These are phyloP conservation scores for Ondatra zibethicus DNA, from an alignment of 2,113 vertebrate species.

Conservation along the genomic window DNA sequence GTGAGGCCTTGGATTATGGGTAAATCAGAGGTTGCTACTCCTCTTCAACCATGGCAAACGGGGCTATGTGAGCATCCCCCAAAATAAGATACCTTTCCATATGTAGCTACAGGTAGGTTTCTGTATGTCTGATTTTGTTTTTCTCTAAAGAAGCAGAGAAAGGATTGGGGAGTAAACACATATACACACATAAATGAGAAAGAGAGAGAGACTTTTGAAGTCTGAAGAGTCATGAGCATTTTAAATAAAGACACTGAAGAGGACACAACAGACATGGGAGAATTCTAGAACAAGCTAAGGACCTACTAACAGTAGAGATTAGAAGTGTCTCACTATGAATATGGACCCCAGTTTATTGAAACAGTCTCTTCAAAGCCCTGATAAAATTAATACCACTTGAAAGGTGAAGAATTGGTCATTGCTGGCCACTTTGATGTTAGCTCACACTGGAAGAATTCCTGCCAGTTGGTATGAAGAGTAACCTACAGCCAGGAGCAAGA, in stretches of 20 bases:
- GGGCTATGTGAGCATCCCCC: neutral
- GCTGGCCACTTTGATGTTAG: neutral
- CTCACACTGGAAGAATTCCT: neutral
- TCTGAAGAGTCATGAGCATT: neutral
- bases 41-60: neutral
- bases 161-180: neutral
- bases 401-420: neutral
- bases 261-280: neutral
- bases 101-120: neutral
- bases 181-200: neutral
- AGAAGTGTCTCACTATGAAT: neutral
- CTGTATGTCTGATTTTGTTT: neutral
- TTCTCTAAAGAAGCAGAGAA: neutral
- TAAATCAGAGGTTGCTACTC: neutral
- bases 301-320: neutral
- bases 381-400: neutral
- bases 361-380: neutral
- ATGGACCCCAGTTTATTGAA: neutral
- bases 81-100: neutral
- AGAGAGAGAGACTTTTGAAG: neutral
- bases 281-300: neutral
- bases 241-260: neutral
- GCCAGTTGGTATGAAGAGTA: neutral
- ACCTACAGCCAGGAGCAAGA: neutral
- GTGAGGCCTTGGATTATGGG: too few species aligned